A percentile compares a stretch with the other conserved stretches of the same genome.
phyloP scores from a whole-genome alignment of 2,888 invertebrate species.

The Lasioglossum morio region DNA sequence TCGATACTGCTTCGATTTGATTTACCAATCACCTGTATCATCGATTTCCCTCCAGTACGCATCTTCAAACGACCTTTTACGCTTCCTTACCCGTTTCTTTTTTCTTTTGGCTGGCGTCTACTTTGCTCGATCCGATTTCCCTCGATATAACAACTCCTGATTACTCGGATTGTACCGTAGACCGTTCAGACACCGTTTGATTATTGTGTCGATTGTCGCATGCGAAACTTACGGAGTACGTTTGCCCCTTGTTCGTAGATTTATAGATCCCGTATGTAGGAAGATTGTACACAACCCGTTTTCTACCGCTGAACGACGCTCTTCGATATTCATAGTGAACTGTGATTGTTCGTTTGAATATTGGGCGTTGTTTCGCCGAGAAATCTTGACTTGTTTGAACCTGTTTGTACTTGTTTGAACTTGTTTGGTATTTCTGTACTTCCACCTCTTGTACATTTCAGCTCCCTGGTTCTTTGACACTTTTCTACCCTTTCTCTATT shows the following conservation, averaged over 20 bases:
- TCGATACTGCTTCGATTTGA: slow-evolving; percentile 13
- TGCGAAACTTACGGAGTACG: slow-evolving; percentile 21
- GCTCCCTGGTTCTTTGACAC: not conserved
- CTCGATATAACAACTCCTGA: not conserved
- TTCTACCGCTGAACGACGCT: not conserved
- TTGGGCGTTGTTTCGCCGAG: not conserved
- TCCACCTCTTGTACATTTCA: not conserved
- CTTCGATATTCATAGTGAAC: not conserved
- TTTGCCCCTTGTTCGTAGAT: not conserved
- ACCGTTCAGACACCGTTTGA: slow-evolving; percentile 13
- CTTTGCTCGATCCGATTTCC: slow-evolving; percentile 20
- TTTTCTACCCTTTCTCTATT: not conserved
- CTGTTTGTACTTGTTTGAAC: too few species aligned
- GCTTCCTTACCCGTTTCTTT: slow-evolving; percentile 16
- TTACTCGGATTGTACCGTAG: slow-evolving; percentile 1
- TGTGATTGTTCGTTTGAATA: not conserved
- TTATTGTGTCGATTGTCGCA: slow-evolving; percentile 35
- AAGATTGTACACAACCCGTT: slow-evolving; percentile 18
- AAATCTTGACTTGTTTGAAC: not conserved
- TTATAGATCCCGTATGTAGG: slow-evolving; percentile 41
- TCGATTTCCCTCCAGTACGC: not conserved
- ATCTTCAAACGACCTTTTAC: slow-evolving; percentile 16
- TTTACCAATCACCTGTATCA: not conserved
- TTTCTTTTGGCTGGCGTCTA: slow-evolving; percentile 23
- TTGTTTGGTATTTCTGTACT: not conserved